Evolutionary conservation across 2,797 vertebrate species (phyloP).

Genomic region (Heteromormyrus szaboi): DNA sequence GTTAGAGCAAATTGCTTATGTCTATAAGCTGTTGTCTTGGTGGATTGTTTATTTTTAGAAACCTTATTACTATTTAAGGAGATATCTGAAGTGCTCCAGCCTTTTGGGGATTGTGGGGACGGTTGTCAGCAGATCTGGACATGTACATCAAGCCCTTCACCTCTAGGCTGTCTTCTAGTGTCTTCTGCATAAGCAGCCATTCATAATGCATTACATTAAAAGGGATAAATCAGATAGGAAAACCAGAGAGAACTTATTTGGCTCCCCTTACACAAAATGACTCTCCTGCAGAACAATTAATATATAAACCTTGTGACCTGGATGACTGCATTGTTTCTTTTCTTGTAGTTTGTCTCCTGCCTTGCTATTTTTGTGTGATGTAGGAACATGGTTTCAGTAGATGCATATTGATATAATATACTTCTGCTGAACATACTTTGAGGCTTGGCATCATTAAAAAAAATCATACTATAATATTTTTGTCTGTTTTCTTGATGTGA

Average conservation of each 20-base stretch:
- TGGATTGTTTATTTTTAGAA: conserved; percentile 1
- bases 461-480: background rate
- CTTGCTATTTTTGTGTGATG: background rate
- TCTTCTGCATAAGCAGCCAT: conserved; percentile 4
- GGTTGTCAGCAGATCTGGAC: background rate
- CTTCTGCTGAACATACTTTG: background rate
- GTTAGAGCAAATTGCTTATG: background rate
- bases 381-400: background rate
- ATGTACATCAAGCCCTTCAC: background rate
- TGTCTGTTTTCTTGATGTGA: background rate
- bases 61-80: background rate
- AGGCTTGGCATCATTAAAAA: background rate
- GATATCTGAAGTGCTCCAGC: background rate
- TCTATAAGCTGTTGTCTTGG: background rate
- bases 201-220: background rate
- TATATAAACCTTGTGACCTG: background rate
- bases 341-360: background rate
- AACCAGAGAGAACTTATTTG: background rate
- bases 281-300: background rate
- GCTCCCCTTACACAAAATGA: background rate
- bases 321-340: background rate
- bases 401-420: background rate
- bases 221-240: background rate
- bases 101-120: background rate
- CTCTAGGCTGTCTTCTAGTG: background rate